Base-by-base conservation (phyloP, 2,888 invertebrate species). In the Notodromas monacha region DNA sequence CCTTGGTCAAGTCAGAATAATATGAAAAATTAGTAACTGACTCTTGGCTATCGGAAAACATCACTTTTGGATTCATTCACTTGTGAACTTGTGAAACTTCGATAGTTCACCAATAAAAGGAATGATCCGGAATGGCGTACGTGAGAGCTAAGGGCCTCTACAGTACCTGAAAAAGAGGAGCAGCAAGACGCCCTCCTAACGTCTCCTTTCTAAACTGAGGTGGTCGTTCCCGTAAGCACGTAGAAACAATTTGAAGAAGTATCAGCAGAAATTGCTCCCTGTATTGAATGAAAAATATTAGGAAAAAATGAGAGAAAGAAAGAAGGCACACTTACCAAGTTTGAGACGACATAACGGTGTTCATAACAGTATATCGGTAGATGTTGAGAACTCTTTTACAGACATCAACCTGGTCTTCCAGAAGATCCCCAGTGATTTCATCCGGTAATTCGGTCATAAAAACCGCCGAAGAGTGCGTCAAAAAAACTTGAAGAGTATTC, bases 311-410 rank as follows among this genome's bases (percentile, higher is more conserved):
- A 12, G 10, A n/a, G 14, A 10, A 27, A 28, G 10, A 29, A 16
- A 3, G 15, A 29, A 37, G 44, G 54, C 50, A 74, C n/a, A n/a
- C n/a, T n/a, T n/a, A n/a, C 86, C 86, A 89, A 10, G 86, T 81
- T 43, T 61, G 61, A 38, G 68, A 68, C 44, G 84, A 77, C 68
- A 89, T 72, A 39, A 68, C 63, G 2, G 77, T 73, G 45, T 84
- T 79, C 81, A 86, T 86, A 16, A 89, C 86, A 65, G 86, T 77
- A 44, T 74, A 79, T 38, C 86, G 59, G 55, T 86, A 89, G 40
- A 86, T 81, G 49, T 84, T 89, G 34, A 89, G 58, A 35, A 89
- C 81, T 38, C 81, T 61, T 51, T 86, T 86, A 54, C 86, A 86
- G 33, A 81, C 69, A 50, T 89, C 86, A 1, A 84, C 84, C 51